These are phyloP conservation scores for Sycophila sp. DNA, from an alignment of 1,140 invertebrate species.

Conservation along the genomic window DNA sequence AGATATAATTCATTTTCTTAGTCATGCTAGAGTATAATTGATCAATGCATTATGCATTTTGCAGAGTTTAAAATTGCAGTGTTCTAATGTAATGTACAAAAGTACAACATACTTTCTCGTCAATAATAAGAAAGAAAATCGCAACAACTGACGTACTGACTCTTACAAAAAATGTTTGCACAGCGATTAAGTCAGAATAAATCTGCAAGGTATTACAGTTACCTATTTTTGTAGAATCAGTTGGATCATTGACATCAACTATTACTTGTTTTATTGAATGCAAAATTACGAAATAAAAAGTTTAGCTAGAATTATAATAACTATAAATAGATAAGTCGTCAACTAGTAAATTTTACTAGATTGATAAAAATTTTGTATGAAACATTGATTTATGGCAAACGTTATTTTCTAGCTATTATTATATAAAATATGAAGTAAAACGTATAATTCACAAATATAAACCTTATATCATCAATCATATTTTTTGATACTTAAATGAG, in stretches of 20 bases:
- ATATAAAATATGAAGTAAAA: no score
- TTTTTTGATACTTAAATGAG: no score
- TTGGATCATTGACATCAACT: conserved; percentile 19
- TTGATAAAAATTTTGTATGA: no score
- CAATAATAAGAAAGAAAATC: background rate
- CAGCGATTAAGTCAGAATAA: conserved; percentile 8
- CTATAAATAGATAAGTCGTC: no score
- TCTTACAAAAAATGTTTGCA: background rate
- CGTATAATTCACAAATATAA: no score
- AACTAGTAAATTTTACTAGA: no score
- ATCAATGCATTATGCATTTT: conserved; percentile 4
- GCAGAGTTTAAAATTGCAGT: background rate
- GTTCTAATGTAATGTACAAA: no score
- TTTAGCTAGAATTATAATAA: background rate
- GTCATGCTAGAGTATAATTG: conserved; percentile 3
- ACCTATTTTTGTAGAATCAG: conserved; percentile 28
- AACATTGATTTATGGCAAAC: no score
- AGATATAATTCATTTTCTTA: conserved; percentile 21
- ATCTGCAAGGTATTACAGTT: conserved; percentile 5
- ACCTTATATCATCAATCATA: no score
- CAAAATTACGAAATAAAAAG: background rate
- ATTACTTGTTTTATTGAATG: background rate
- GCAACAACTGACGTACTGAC: background rate
- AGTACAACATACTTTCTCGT: background rate
- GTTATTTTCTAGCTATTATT: no score